These are phyloP conservation scores for Colaptes auratus DNA, from an alignment of 2,113 vertebrate genomes.

Conservation along the genomic window DNA sequence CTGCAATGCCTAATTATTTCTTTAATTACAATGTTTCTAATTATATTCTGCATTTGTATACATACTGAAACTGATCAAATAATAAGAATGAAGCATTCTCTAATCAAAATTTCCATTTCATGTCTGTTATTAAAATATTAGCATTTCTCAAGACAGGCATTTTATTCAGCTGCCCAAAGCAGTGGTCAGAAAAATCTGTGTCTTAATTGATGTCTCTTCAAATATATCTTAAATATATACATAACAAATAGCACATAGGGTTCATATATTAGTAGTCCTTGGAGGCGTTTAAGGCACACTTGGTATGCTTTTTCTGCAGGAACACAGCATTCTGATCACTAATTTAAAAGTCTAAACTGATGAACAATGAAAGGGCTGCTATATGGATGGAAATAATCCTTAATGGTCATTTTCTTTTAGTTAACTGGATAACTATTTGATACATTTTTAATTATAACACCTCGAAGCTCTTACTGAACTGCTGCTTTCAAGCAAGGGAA, in stretches of 20 bases:
- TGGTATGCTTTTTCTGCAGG: neutral
- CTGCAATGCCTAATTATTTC: slow-evolving; percentile 58
- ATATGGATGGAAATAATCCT: neutral
- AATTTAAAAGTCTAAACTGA: neutral
- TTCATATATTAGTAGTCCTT: neutral
- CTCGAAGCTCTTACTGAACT: slow-evolving; percentile 23
- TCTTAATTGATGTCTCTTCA: slow-evolving; percentile 10
- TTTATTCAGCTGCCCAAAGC: neutral
- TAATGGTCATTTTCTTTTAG: neutral
- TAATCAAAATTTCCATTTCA: slow-evolving; percentile 50
- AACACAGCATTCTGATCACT: neutral
- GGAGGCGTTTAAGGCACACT: neutral
- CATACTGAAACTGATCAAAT: neutral
- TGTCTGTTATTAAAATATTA: slow-evolving; percentile 44
- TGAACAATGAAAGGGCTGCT: neutral
- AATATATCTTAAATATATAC: neutral
- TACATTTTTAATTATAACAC: slow-evolving; percentile 70
- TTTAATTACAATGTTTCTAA: slow-evolving; percentile 54
- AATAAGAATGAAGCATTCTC: neutral
- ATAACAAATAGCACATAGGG: neutral
- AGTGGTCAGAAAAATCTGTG: slow-evolving; percentile 24
- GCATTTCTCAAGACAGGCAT: slow-evolving; percentile 2
- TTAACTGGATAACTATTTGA: slow-evolving; percentile 51
- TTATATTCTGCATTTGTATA: slow-evolving; percentile 50
- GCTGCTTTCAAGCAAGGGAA: slow-evolving; percentile 45